Evolutionary conservation across 2,888 invertebrate species (phyloP), one percentile per base, ranked within the genome.

Genomic region (Perizoma affinitatum): DNA sequence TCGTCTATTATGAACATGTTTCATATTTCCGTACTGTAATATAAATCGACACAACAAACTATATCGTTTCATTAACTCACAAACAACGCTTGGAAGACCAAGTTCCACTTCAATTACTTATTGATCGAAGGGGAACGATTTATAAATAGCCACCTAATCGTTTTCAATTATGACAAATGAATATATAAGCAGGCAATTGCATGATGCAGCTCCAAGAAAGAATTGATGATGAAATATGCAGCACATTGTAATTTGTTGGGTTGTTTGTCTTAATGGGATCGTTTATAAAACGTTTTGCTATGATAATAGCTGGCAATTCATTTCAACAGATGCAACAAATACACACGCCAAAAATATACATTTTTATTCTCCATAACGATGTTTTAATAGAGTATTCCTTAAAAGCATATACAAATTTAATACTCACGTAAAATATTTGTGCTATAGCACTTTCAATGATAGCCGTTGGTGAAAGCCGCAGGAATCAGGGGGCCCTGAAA

Each of bases 381-480:
- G 79, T 83, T 87, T 84, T 87, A 86, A 86, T 87, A 84, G 75
- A 82, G 77, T 76, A 69, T 64, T 71, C 78, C 70, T 76, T 73
- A 79, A 79, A 78, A 78, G 73, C 71, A 76, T 70, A 72, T 75
- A 78, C 79, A 79, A 82, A 86, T 80, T 54, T 80, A 80, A 86
- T 91, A 92, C 93, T 93, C 75, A 93, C 92, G 88, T 89, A 86
- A 87, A 89, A 87, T 88, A 88, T 89, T 90, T 91, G 89, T 91
- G 89, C 90, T 92, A 87, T 82, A 86, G 90, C 90, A 88, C 94
- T 93, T 93, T 96, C 96, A 97, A 96, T 98, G 98, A 95, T 98
- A 98, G 94, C 98, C 98, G 95, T 98, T 98, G 95, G 98, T 98
- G 94, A 98, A 98, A 94, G 98, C 98, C 94, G 98, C 97, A 93